Evolutionary conservation across 2,113 vertebrate species (phyloP), one percentile per base, ranked within the genome.

Genomic region (Nesoenas mayeri): DNA sequence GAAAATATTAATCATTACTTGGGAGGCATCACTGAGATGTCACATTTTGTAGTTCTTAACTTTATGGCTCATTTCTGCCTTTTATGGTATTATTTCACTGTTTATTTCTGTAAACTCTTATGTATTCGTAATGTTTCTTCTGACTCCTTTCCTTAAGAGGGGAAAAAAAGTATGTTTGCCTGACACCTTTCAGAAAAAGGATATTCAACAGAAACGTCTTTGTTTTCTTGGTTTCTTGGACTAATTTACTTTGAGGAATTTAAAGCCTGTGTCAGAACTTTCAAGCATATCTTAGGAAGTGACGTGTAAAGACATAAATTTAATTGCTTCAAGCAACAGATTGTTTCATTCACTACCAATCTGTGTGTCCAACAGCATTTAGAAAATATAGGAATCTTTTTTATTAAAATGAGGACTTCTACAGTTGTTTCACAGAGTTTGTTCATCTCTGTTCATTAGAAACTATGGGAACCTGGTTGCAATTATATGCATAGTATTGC

Each of bases 31-130:
- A 61, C 10, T 1, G 4, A 80, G 42, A 83, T 85, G 79, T 79
- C 91, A 81, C 40, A 50, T 94, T 92, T 84, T 88, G 58, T 83
- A 92, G 67, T 53, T 93, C 42, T 89, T 88, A 78, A 89, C 90
- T 89, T 94, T 95, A 87, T 93, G 48, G 58, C 60, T 93, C 42
- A 53, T 79, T 96, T 95, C 84, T 94, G 64, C 92, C 64, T 86
- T 95, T 95, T 94, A 90, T 80, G 25, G 82, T 64, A 58, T 85
- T 92, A 82, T 53, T 93, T 91, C 73, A 87, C 34, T 51, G 15
- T 89, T 96, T 90, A 85, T 95, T 93, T 96, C 85, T 88, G 64
- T 92, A 86, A 93, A 80, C 64, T 80, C 67, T 77, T 90, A 80
- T 3, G 0, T 88, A 64, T 83, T 90, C 71, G 56, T 83, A 66